Conservation (phyloP, 2,888 invertebrate species). For the Drosophila greeni region DNA sequence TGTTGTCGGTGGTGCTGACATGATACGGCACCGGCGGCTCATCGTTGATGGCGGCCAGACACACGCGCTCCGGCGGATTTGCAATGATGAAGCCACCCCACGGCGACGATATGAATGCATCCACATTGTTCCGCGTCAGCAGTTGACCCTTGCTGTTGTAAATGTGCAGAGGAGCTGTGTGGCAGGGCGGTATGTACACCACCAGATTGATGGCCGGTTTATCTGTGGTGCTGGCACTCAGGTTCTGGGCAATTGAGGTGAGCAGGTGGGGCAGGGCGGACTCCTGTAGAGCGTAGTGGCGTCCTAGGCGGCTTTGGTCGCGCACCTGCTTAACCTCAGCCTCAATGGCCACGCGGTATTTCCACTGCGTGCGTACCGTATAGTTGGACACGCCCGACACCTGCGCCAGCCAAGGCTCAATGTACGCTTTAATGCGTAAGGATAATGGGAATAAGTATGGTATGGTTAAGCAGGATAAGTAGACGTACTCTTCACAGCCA, state of each 20-base stretch:
- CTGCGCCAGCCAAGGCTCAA: slow-evolving; percentile 87
- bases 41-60: slow-evolving; percentile 78
- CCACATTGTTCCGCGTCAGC: slow-evolving; percentile 80
- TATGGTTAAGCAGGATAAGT: not conserved
- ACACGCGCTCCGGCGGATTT: slow-evolving; percentile 83
- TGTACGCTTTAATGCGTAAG: slow-evolving; percentile 82
- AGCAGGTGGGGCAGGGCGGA: slow-evolving; percentile 89
- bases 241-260: slow-evolving; percentile 91
- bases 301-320: slow-evolving; percentile 79
- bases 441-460: not conserved
- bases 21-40: slow-evolving; percentile 76
- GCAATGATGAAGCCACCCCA: slow-evolving; percentile 94
- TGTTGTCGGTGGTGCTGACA: slow-evolving; percentile 83
- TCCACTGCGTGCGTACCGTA: slow-evolving; percentile 92
- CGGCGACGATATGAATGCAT: slow-evolving; percentile 89
- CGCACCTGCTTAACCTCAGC: slow-evolving; percentile 84
- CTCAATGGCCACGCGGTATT: slow-evolving; percentile 89
- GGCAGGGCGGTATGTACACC: slow-evolving; percentile 88
- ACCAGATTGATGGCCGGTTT: slow-evolving; percentile 91
- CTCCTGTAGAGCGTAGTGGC: slow-evolving; percentile 84
- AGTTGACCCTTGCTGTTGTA: slow-evolving; percentile 80
- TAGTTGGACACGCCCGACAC: slow-evolving; percentile 87
- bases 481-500: slow-evolving; percentile 83
- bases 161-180: slow-evolving; percentile 86
- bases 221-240: slow-evolving; percentile 90